Base-by-base conservation (phyloP, 2,797 vertebrate genomes). In the Eurystomus glaucurus region DNA sequence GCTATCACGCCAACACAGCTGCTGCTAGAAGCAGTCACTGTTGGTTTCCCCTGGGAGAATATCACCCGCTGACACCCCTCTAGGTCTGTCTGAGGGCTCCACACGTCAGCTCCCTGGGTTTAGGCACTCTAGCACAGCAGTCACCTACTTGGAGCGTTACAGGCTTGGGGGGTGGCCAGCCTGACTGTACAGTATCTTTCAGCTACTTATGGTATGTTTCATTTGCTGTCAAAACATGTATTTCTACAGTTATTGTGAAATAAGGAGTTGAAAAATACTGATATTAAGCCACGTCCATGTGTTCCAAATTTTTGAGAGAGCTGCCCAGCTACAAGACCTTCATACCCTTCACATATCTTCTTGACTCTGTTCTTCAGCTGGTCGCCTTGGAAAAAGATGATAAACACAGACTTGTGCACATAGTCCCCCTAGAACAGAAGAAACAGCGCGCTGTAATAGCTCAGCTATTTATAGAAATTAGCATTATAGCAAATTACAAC, bases 381-480 rank as follows among this genome's bases (percentile, higher is more conserved):
- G 96, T 99, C 99, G 17, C 99, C 99, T 98, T 99, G 99, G 98
- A 99, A 99, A 97, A 99, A 99, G 97, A 99, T 99, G 97, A 99
- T 99, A 98, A 99, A 99, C 62, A 99, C 99, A 9, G 99, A 99
- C 98, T 99, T 99, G 98, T 99, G 98, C 96, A 99, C 99, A 14
- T 99, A 98, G 98, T 99, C 99, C 2, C 99, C 98, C 99, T 99
- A 97, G 71, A 90, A 95, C 8, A 95, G 43, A 93, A 50, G 50
- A 88, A 45, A 79, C 37, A 68, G 60, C 5, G 11, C 29, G 35
- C 28, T 64, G n/a, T 50, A 66, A 74, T 7, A 48, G 18, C 25
- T 71, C n/a, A 28, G 33, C 26, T 43, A 10, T 10, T 39, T 20
- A 64, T 25, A 95, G 76, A 66, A 95, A 65, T 72, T 11, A 88